A percentile compares a stretch with the other conserved stretches of the same genome.
phyloP scores from a whole-genome alignment of 23 tunicate species.

The Halocynthia aurantium region DNA sequence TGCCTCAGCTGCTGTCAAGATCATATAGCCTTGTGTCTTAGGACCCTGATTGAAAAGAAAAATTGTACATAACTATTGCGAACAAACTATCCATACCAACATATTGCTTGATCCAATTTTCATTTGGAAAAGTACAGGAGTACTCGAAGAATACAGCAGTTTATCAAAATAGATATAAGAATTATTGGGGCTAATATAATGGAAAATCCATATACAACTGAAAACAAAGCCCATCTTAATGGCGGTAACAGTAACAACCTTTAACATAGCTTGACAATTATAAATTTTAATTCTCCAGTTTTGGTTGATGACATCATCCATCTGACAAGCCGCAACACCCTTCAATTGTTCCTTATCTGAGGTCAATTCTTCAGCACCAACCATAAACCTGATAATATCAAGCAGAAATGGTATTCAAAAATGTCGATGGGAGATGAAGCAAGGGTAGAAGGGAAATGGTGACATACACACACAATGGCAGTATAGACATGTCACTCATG shows the following conservation, averaged over 20 bases:
- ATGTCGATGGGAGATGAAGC: too few relatives aligned
- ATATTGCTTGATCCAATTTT: background rate
- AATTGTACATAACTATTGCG: background rate
- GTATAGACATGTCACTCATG: too few relatives aligned
- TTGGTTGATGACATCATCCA: conserved; percentile 76
- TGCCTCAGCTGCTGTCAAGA: conserved; percentile 86
- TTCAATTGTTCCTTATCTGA: conserved; percentile 52
- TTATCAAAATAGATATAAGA: background rate
- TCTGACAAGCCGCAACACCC: conserved; percentile 52
- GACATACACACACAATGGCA: too few relatives aligned
- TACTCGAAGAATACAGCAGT: too few relatives aligned
- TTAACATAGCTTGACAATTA: conserved; percentile 94
- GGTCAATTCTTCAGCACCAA: conserved; percentile 46
- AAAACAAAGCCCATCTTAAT: too few relatives aligned
- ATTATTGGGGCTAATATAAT: background rate
- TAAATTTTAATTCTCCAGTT: conserved; percentile 83
- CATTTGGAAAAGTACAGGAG: background rate
- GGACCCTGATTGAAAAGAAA: conserved; percentile 65
- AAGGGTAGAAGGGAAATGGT: too few relatives aligned
- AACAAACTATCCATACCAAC: background rate
- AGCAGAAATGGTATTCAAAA: too few relatives aligned
- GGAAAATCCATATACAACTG: too few relatives aligned
- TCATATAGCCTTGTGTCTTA: conserved; percentile 88
- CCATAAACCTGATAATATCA: conserved; percentile 41
- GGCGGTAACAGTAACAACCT: conserved; percentile 25